Evolutionary conservation across 1,140 invertebrate genomes (phyloP).

Genomic region (Macrotrachela quadricornifera): DNA sequence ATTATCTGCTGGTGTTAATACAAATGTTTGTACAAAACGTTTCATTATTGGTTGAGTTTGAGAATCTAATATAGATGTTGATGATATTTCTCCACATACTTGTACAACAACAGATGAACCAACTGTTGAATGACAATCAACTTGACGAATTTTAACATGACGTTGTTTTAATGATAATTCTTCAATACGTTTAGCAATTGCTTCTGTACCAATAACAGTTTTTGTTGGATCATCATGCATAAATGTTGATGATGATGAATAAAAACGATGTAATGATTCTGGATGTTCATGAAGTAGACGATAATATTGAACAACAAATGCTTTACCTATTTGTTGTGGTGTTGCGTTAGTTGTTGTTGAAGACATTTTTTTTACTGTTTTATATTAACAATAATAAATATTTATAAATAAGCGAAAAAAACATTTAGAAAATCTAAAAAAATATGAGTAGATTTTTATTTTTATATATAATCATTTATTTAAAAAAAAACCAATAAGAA

Average conservation of each 20-base stretch:
- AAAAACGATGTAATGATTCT: conserved; percentile 48
- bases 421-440: too few relatives aligned
- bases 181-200: conserved; percentile 84
- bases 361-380: too few relatives aligned
- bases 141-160: conserved; percentile 83
- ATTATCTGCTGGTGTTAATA: conserved; percentile 54
- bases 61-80: conserved; percentile 54
- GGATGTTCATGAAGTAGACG: conserved; percentile 38
- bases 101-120: conserved; percentile 84
- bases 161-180: conserved; percentile 82
- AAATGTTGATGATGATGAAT: conserved; percentile 79
- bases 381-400: too few relatives aligned
- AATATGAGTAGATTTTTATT: too few relatives aligned
- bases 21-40: conserved; percentile 88
- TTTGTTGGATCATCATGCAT: conserved; percentile 59
- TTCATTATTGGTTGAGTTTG: conserved; percentile 40
- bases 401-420: too few relatives aligned
- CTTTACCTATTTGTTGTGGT: conserved; percentile 41
- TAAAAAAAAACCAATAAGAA: too few relatives aligned
- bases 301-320: conserved; percentile 94
- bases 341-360: background rate
- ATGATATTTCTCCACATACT: conserved; percentile 71
- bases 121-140: conserved; percentile 66
- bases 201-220: conserved; percentile 54
- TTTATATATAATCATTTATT: too few relatives aligned